These are phyloP conservation scores for Phengaris alcon DNA, from an alignment of 2,888 invertebrate genomes.

Conservation along the genomic window DNA sequence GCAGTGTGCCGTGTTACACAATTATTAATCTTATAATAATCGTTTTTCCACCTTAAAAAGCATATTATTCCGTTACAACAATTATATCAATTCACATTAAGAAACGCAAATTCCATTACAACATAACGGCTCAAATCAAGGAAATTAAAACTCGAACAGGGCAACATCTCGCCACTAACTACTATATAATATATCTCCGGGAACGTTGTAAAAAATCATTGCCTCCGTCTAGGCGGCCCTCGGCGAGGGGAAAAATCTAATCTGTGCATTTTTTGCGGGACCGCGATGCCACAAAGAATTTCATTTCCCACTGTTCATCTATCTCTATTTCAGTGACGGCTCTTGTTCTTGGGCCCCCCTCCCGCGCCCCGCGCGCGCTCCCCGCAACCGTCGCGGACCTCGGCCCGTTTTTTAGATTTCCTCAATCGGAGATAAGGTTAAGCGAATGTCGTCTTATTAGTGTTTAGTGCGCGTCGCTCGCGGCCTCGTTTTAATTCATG, in stretches of 20 bases:
- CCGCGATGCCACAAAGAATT: slow-evolving; percentile 81
- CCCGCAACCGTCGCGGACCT: slow-evolving; percentile 46
- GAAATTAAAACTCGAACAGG: slow-evolving; percentile 78
- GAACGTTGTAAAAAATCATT: slow-evolving; percentile 79
- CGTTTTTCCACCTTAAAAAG: no score
- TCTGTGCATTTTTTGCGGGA: slow-evolving; percentile 81
- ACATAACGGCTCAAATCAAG: slow-evolving; percentile 56
- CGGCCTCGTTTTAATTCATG: slow-evolving; percentile 63
- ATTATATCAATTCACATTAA: neutral
- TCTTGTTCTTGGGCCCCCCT: slow-evolving; percentile 72
- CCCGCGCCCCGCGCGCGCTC: slow-evolving; percentile 45
- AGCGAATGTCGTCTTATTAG: slow-evolving; percentile 74
- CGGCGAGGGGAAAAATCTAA: slow-evolving; percentile 79
- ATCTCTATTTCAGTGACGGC: slow-evolving; percentile 80
- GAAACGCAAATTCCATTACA: neutral
- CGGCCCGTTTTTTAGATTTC: slow-evolving; percentile 75
- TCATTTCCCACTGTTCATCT: slow-evolving; percentile 81
- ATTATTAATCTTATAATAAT: no score
- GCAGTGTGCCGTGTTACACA: no score
- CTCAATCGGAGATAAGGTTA: slow-evolving; percentile 78
- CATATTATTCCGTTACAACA: neutral
- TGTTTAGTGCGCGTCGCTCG: slow-evolving; percentile 66
- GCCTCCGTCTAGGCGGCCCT: slow-evolving; percentile 71
- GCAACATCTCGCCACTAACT: slow-evolving; percentile 77
- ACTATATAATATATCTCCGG: slow-evolving; percentile 72